Evolutionary conservation across 2,797 vertebrate species (phyloP), one percentile per base, ranked within the genome.

Genomic region (Kryptolebias ocellatus): DNA sequence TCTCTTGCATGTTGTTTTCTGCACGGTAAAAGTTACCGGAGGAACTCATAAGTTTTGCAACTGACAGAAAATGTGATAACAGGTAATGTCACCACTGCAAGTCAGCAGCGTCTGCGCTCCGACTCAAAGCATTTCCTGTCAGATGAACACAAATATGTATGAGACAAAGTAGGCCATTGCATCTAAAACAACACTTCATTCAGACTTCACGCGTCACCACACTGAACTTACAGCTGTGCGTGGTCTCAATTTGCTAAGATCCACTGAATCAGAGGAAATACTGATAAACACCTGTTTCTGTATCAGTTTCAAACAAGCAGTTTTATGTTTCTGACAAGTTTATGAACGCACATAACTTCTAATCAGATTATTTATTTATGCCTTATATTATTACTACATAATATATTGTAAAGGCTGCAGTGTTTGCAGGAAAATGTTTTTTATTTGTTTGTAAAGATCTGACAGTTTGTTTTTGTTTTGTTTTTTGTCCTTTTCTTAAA

Each of bases 11-110:
- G 15, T 18, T 37, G 12, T 60, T 37, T 17, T 63, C 39, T 60
- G 20, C 20, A 24, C 2, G 67, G 53, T 53, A 47, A 14, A 59
- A 65, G 69, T 52, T 44, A 18, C 74, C 6, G 9, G 64, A 74
- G 72, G 81, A 84, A 86, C 61, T 58, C 45, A 71, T 27, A 31
- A 29, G 28, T 82, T 78, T 57, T 68, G 64, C 49, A 46, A 42
- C 66, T 0, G 61, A 80, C 79, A 72, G 39, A 66, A 77, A 53
- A 60, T 34, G 47, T 52, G 83, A 85, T 81, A 82, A 78, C 27
- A 18, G 51, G 70, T 58, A 34, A 24, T 62, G 58, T 79, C 69
- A 58, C 16, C 53, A 44, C 31, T 57, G 34, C 17, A 60, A 50
- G 52, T 27, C 24, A 37, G 28, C 60, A 76, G 18, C 54, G 56